Evolutionary conservation across 2,113 vertebrate species (phyloP), one percentile per base, ranked within the genome.

Genomic region (Carollia perspicillata): DNA sequence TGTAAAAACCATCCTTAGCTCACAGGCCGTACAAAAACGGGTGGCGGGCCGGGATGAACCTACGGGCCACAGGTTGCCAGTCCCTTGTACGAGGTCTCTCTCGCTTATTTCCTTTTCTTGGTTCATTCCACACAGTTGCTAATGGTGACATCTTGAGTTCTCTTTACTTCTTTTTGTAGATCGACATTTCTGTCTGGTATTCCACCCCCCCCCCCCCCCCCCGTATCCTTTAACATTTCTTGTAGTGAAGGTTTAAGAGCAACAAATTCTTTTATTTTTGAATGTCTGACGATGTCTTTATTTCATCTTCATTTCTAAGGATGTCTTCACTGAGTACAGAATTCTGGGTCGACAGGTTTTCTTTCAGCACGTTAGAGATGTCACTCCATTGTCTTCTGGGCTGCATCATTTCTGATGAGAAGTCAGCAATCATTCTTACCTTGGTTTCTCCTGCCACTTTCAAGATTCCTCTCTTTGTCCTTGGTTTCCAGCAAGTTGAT

Each of bases 401-500:
- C 10, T 63, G 65, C 65, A 84, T 74, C 81, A 53, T 53, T 96
- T 92, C 63, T 92, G 88, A 74, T 33, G 53, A 58, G 66, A 95
- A 92, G 95, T 90, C 77, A 88, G 94, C 81, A 37, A 68, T 85
- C 37, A 71, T 60, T 84, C 80, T 68, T 55, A 58, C 40, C 65
- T 63, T 66, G 44, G 51, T 78, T 86, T 49, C n/a, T 71, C 17
- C 18, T n/a, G 65, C n/a, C 87, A 33, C 47, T 88, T 80, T 85
- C 80, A 72, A 75, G n/a, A 55, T 71, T 81, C 93, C 95, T 80
- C 33, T 92, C 68, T 91, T 91, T 93, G 55, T 91, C 30, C 9
- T 0, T 92, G 55, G 55, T 72, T 94, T 94, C 88, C 35, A 92
- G 90, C 9, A 84, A 87, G 92, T 75, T 78, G 72, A 94, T 93